These are phyloP conservation scores for Tragelaphus oryx DNA, from an alignment of 2,797 vertebrate genomes.

Conservation along the genomic window DNA sequence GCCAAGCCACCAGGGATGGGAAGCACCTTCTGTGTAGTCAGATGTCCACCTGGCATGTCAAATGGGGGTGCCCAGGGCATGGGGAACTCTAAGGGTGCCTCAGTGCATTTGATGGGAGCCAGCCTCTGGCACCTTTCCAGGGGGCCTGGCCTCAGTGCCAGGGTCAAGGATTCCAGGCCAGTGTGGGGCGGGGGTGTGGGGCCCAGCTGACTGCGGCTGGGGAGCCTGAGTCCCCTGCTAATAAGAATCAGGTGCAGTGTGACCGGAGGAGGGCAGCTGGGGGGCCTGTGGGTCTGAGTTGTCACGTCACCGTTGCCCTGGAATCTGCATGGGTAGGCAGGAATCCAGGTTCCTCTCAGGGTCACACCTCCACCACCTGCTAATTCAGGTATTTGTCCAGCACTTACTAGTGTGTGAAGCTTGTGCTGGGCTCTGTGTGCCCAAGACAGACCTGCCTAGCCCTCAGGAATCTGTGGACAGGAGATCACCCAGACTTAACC, in stretches of 20 bases:
- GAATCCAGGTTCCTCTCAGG: neutral
- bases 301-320: rapidly evolving
- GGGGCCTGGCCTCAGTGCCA: neutral
- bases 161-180: neutral
- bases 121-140: neutral
- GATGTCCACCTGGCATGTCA: neutral
- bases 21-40: neutral
- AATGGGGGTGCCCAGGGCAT: neutral
- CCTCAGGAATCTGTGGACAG: neutral
- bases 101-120: neutral
- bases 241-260: rapidly evolving
- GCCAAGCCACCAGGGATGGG: neutral
- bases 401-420: neutral
- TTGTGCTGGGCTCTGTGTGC: neutral
- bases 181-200: rapidly evolving
- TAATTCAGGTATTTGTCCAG: too few relatives aligned
- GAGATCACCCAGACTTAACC: too few relatives aligned
- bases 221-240: neutral
- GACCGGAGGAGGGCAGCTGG: neutral
- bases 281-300: neutral
- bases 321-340: neutral
- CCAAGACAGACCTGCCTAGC: neutral
- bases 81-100: too few relatives aligned
- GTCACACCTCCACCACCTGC: rapidly evolving
- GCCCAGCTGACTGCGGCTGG: neutral